phyloP scores from a whole-genome alignment of 1,140 invertebrate genomes.

The Zaprionus davidi region DNA sequence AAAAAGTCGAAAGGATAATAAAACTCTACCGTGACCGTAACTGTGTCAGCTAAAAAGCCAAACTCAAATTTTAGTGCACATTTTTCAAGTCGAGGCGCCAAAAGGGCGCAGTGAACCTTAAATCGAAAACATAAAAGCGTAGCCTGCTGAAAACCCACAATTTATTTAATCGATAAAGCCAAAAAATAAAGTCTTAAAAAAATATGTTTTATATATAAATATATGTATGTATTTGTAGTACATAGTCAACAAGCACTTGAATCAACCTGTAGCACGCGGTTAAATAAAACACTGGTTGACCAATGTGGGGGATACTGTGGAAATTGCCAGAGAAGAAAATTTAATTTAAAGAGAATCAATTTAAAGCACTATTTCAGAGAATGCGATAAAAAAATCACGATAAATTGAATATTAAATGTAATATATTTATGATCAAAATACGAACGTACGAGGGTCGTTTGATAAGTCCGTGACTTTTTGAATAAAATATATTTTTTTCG shows the following conservation, averaged over 20 bases:
- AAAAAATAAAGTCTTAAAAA: constrained; percentile 8
- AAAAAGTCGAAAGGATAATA: constrained; percentile 61
- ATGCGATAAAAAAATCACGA: background rate
- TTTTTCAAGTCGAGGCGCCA: constrained; percentile 30
- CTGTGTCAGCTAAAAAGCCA: constrained; percentile 61
- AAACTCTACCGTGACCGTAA: constrained; percentile 64
- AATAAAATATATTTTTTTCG: no score
- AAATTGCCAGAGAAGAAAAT: background rate
- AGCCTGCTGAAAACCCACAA: constrained; percentile 40
- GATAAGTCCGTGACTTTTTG: no score
- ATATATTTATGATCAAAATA: no score
- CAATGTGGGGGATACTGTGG: background rate
- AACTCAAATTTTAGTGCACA: constrained; percentile 39
- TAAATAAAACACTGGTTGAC: background rate
- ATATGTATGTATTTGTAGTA: background rate
- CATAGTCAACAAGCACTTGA: constrained; percentile 32
- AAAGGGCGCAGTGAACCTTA: constrained; percentile 55
- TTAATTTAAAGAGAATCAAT: background rate
- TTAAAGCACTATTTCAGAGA: background rate
- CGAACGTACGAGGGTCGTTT: no score
- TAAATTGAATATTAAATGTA: background rate
- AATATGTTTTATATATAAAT: background rate
- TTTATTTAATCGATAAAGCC: constrained; percentile 79
- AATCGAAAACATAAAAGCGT: constrained; percentile 61
- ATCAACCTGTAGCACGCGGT: constrained; percentile 34